Percentiles rank a stretch among this genome's conserved stretches.
Conservation (phyloP, 1,140 invertebrate species). For the Hesperophylax magnus region DNA sequence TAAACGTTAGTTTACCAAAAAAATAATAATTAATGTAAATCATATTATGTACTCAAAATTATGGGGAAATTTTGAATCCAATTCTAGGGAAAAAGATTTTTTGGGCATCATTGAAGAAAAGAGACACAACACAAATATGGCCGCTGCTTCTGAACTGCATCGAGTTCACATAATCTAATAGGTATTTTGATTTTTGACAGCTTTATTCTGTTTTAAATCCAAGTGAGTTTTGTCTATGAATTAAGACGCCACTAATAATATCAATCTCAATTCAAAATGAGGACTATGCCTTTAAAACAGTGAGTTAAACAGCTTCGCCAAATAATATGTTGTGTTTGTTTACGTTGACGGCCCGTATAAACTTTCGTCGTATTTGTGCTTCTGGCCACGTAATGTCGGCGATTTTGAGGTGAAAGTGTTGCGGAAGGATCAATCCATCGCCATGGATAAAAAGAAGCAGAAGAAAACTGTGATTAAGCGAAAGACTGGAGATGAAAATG, state of each 20-base stretch:
- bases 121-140: constrained; percentile 47
- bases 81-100: no score
- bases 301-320: neutral
- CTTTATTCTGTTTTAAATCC: neutral
- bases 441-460: constrained; percentile 70
- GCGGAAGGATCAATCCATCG: constrained; percentile 51
- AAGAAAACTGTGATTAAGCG: constrained; percentile 69
- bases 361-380: neutral
- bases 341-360: constrained; percentile 8
- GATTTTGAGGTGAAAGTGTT: constrained; percentile 7
- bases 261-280: constrained; percentile 5
- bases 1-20: no score
- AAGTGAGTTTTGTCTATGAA: neutral
- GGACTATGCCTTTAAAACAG: neutral
- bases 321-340: constrained; percentile 39
- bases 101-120: neutral
- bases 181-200: constrained; percentile 26
- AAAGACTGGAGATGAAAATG: constrained; percentile 64
- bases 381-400: neutral
- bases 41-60: no score
- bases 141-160: constrained; percentile 19
- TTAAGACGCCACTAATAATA: neutral
- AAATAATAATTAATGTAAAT: no score
- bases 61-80: no score
- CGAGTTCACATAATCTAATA: neutral